Evolutionary conservation across 2,888 invertebrate species (phyloP), one percentile per base, ranked within the genome.

Genomic region (Baronia brevicornis): DNA sequence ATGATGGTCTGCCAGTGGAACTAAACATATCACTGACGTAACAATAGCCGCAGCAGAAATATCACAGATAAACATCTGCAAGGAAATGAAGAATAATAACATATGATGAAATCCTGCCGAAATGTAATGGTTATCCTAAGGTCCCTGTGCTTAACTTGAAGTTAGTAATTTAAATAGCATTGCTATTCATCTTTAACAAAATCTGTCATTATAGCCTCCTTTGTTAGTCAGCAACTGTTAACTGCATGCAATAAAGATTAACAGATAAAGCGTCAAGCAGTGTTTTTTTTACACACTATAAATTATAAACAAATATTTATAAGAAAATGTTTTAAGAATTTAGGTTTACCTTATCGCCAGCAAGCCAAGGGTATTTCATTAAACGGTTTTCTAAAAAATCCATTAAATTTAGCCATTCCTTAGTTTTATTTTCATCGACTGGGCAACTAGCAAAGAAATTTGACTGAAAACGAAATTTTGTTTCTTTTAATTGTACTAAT

Each of bases 21-120:
- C 27, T 10, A 87, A 39, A 9, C 72, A 41, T 37, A 70, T 57
- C 8, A 82, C 47, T 0, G 86, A 79, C 7, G 73, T 75, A 5
- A 87, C 46, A 1, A 87, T 84, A 1, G 80, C 43, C n/a, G 57
- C 69, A 35, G 72, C 67, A 43, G 84, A 80, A 15, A 84, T 33
- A 40, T 84, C 84, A 19, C 69, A 63, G 0, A 85, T 45, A 2
- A 59, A 52, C 51, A 84, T 54, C 85, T 85, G 57, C n/a, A n/a
- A n/a, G n/a, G n/a, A n/a, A n/a, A n/a, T n/a, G n/a, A n/a, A n/a
- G n/a, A n/a, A n/a, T n/a, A n/a, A n/a, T n/a, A n/a, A n/a, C n/a
- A n/a, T n/a, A n/a, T n/a, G n/a, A n/a, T n/a, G n/a, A n/a, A n/a
- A n/a, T n/a, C n/a, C n/a, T n/a, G n/a, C n/a, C n/a, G n/a, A n/a